These are phyloP conservation scores for Alsophila aescularia DNA, from an alignment of 2,888 invertebrate species.

Conservation along the genomic window DNA sequence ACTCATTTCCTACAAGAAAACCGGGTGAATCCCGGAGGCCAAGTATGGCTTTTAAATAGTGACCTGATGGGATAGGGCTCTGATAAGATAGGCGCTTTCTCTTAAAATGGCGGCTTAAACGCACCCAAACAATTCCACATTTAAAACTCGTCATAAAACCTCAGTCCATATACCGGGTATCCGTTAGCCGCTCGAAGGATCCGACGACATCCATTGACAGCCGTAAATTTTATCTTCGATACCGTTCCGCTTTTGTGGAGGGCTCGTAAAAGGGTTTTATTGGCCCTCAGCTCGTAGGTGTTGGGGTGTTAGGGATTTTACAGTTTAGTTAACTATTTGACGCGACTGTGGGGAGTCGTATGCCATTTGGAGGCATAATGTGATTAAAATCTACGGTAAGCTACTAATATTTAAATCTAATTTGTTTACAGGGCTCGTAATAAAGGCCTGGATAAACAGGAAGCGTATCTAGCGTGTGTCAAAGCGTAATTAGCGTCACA, in stretches of 20 bases:
- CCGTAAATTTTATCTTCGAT: constrained; percentile 36
- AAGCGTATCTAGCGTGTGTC: too few relatives aligned
- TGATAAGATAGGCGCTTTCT: too few relatives aligned
- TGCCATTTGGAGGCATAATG: not conserved
- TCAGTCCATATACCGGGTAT: constrained; percentile 25
- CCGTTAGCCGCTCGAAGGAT: constrained; percentile 35
- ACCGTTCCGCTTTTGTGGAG: constrained; percentile 27
- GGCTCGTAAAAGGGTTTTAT: constrained; percentile 29
- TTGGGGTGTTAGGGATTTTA: constrained; percentile 28
- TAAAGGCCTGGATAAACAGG: too few relatives aligned
- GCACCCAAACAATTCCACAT: constrained; percentile 18
- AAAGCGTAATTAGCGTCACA: too few relatives aligned
- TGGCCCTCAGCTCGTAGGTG: constrained; percentile 25
- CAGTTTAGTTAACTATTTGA: constrained; percentile 28
- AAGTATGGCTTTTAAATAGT: too few relatives aligned
- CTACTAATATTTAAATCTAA: too few relatives aligned
- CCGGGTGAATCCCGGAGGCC: too few relatives aligned
- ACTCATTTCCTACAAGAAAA: too few relatives aligned
- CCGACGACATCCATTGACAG: constrained; percentile 31
- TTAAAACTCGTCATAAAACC: constrained; percentile 25
- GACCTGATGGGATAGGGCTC: too few relatives aligned
- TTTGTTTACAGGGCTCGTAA: too few relatives aligned
- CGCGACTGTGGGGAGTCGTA: constrained; percentile 7
- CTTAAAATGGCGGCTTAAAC: not conserved
- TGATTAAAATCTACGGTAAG: too few relatives aligned